Evolutionary conservation across 1,140 invertebrate species (phyloP).

Genomic region (Drosophila arawakana): DNA sequence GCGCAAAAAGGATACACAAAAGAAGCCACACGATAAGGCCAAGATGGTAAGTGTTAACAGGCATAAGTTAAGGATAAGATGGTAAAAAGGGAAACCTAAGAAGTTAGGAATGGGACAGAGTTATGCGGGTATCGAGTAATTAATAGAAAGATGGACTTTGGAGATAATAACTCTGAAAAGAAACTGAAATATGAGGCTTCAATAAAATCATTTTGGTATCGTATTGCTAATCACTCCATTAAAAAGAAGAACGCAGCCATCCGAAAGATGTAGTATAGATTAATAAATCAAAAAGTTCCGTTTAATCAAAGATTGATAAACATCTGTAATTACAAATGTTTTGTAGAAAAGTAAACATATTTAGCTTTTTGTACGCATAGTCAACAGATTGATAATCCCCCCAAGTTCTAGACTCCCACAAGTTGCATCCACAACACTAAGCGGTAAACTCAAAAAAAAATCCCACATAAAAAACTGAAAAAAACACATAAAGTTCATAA

Average conservation of each 20-base stretch:
- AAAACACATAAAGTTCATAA: constrained; percentile 30
- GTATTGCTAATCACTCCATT: neutral
- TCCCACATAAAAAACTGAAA: constrained; percentile 40
- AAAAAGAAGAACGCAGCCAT: neutral
- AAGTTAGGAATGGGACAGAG: neutral
- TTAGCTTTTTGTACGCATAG: constrained; percentile 12
- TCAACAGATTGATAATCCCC: neutral
- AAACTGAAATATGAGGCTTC: constrained; percentile 9
- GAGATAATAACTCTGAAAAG: neutral
- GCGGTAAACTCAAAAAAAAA: constrained; percentile 31
- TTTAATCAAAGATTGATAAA: too few relatives aligned
- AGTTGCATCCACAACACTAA: constrained; percentile 35
- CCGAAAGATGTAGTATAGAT: neutral
- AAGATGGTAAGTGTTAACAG: constrained; percentile 60
- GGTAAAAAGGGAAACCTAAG: neutral
- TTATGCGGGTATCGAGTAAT: neutral
- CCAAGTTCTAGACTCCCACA: constrained; percentile 19
- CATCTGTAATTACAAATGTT: neutral
- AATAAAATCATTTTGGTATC: neutral
- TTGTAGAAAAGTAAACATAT: neutral
- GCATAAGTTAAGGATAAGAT: neutral
- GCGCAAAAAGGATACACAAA: constrained; percentile 73
- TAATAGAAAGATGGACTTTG: neutral
- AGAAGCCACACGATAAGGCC: constrained; percentile 50
- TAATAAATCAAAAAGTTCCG: neutral